Percentiles rank a stretch among this genome's conserved stretches.
These are phyloP conservation scores for Holotrichia oblita DNA, from an alignment of 1,140 invertebrate genomes.

Conservation along the genomic window DNA sequence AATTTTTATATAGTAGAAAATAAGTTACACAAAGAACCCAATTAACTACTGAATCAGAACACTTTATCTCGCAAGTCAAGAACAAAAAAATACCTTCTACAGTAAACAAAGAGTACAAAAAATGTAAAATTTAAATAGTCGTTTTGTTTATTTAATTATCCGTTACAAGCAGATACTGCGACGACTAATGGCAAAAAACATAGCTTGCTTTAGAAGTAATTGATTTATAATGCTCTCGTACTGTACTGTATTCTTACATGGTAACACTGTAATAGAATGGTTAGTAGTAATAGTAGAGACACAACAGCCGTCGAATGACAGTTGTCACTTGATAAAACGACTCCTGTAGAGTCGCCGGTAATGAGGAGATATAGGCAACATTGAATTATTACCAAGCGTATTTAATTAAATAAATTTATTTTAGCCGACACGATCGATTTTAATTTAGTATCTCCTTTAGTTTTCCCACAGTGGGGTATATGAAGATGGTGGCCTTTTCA, in stretches of 20 bases:
- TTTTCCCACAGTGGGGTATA: no score
- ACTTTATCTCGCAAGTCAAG: no score
- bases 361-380: background rate
- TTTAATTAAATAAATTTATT: constrained; percentile 4
- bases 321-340: constrained; percentile 12
- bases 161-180: background rate
- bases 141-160: constrained; percentile 16
- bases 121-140: no score
- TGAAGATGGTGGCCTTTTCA: no score
- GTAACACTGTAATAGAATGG: background rate
- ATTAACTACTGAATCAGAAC: background rate
- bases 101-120: no score
- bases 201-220: background rate
- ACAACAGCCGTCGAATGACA: background rate
- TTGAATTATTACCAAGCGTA: background rate
- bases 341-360: background rate
- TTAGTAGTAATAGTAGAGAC: background rate
- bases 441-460: background rate
- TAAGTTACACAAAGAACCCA: background rate
- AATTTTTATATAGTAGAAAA: background rate
- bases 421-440: background rate
- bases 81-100: no score
- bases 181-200: background rate
- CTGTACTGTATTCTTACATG: background rate
- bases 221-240: background rate